phyloP scores from a whole-genome alignment of 2,797 vertebrate species.

The Sebastes trivittatus region DNA sequence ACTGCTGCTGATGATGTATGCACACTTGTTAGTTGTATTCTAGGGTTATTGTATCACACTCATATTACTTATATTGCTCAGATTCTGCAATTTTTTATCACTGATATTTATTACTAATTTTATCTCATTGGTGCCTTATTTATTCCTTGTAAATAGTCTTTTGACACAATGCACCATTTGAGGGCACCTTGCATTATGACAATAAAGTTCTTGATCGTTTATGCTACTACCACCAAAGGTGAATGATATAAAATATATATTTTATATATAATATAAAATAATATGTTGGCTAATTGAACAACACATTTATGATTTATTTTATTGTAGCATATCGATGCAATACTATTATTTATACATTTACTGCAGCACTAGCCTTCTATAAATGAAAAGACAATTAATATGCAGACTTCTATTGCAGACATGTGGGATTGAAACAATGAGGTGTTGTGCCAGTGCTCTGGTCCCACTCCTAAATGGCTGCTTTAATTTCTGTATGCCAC shows the following conservation, averaged over 20 bases:
- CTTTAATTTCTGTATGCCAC: not conserved
- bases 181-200: too few species aligned
- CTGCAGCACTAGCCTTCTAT: not conserved
- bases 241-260: not conserved
- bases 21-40: too few species aligned
- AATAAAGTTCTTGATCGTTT: too few species aligned
- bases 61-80: too few species aligned
- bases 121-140: too few species aligned
- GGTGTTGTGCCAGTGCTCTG: not conserved
- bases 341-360: not conserved
- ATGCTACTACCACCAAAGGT: not conserved
- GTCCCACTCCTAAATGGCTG: accelerated
- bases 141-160: too few species aligned
- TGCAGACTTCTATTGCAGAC: not conserved
- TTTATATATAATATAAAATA: too few species aligned
- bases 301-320: not conserved
- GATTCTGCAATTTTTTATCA: too few species aligned
- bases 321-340: not conserved
- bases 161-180: too few species aligned
- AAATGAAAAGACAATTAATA: not conserved
- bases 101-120: too few species aligned
- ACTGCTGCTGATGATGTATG: too few species aligned
- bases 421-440: not conserved
- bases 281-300: not conserved
- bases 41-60: too few species aligned